Evolutionary conservation across 2,113 vertebrate genomes (phyloP).

Genomic region (Sylvilagus bachmani): DNA sequence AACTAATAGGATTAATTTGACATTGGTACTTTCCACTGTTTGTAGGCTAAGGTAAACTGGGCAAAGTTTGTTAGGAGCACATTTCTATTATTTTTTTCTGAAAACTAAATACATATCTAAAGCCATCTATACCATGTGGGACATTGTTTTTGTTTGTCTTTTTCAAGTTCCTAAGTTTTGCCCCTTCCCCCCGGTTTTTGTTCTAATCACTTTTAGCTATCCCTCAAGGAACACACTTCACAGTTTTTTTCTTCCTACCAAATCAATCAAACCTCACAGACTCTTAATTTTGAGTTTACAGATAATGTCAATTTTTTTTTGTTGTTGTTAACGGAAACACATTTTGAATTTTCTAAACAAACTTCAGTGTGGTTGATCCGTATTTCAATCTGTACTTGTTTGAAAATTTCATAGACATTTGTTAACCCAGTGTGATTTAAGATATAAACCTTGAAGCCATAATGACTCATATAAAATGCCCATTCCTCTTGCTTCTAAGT

Average conservation of each 20-base stretch:
- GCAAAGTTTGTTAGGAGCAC: background rate
- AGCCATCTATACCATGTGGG: background rate
- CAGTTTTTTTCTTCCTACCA: background rate
- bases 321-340: background rate
- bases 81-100: background rate
- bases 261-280: background rate
- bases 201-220: background rate
- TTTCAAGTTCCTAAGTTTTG: background rate
- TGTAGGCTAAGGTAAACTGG: background rate
- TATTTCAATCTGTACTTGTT: background rate
- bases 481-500: background rate
- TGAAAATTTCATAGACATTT: background rate
- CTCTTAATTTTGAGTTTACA: slow-evolving; percentile 22
- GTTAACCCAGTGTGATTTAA: background rate
- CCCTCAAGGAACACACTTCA: slow-evolving; percentile 2
- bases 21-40: background rate
- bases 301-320: slow-evolving; percentile 16
- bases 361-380: background rate
- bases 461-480: background rate
- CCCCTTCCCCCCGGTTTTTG: background rate
- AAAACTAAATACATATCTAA: background rate
- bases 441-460: background rate
- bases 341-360: slow-evolving; percentile 8
- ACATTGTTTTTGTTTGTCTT: background rate
- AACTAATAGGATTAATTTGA: background rate